Conservation (phyloP, 2,888 invertebrate species). For the Drosophila prolongata region DNA sequence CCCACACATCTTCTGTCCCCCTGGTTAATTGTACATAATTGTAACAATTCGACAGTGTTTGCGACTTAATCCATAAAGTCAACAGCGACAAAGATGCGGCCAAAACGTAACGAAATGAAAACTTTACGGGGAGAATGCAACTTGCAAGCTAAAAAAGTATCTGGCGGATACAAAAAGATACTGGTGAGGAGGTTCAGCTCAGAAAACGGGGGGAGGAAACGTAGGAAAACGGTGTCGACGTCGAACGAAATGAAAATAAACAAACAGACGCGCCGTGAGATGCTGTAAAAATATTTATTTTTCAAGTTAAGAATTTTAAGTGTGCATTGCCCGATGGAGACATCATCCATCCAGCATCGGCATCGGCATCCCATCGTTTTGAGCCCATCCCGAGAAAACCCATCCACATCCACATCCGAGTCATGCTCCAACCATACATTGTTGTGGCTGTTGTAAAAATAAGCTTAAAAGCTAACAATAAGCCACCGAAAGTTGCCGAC, state of each 20-base stretch:
- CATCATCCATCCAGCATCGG: conserved; percentile 54
- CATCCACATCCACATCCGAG: conserved; percentile 64
- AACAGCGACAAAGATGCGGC: conserved; percentile 58
- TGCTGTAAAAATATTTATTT: conserved; percentile 83
- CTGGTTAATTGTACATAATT: too few relatives aligned
- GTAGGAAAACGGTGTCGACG: conserved; percentile 76
- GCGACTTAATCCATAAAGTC: conserved; percentile 76
- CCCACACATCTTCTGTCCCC: too few relatives aligned
- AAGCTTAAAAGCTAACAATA: too few relatives aligned
- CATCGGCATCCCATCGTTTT: conserved; percentile 13
- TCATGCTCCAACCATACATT: conserved; percentile 63
- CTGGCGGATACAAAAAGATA: conserved; percentile 57
- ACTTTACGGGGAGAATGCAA: conserved; percentile 61
- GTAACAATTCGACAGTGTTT: conserved; percentile 75
- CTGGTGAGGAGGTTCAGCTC: conserved; percentile 4
- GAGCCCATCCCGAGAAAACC: conserved; percentile 20
- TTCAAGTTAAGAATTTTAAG: conserved; percentile 83
- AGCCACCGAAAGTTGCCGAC: too few relatives aligned
- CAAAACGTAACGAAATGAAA: conserved; percentile 55
- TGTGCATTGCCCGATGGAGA: conserved; percentile 77
- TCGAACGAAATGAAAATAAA: conserved; percentile 78
- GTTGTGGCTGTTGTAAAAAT: too few relatives aligned
- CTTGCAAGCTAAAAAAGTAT: conserved; percentile 72
- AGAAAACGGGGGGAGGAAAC: conserved; percentile 29
- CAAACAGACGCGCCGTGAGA: conserved; percentile 79